Conservation (phyloP, 2,888 invertebrate genomes). For the Latheticus oryzae region DNA sequence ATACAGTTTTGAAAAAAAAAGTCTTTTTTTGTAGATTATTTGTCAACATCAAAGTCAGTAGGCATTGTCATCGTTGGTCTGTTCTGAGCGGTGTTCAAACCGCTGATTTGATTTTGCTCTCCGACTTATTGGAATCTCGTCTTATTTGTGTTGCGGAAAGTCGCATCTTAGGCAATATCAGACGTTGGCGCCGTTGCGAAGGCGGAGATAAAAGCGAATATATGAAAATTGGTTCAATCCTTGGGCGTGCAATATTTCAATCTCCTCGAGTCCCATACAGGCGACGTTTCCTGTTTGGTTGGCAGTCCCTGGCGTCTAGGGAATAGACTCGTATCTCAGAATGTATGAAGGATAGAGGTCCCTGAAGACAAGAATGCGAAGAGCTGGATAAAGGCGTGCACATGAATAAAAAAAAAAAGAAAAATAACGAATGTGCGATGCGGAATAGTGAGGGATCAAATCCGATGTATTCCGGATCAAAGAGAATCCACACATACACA, state of each 20-base stretch:
- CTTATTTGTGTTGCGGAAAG: constrained; percentile 37
- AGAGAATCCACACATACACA: constrained; percentile 58
- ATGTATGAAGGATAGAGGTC: constrained; percentile 65
- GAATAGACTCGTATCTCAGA: constrained; percentile 61
- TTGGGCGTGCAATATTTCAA: constrained; percentile 65
- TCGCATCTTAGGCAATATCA: constrained; percentile 42
- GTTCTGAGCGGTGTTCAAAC: neutral
- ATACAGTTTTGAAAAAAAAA: no score
- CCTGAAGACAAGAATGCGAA: constrained; percentile 65
- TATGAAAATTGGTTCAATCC: constrained; percentile 65
- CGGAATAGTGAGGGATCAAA: constrained; percentile 57
- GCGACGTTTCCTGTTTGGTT: constrained; percentile 65
- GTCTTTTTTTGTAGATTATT: no score
- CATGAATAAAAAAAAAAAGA: constrained; percentile 31
- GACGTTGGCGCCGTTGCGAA: constrained; percentile 39
- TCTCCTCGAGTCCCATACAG: constrained; percentile 61
- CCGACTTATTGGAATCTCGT: constrained; percentile 30
- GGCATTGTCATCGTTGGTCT: no score
- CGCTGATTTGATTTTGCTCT: constrained; percentile 16
- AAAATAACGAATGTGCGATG: constrained; percentile 63
- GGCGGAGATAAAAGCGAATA: constrained; percentile 60
- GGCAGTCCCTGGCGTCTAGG: constrained; percentile 58
- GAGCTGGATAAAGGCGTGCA: constrained; percentile 59
- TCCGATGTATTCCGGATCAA: constrained; percentile 62
- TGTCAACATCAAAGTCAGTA: no score